A percentile compares a stretch with the other conserved stretches of the same genome.
phyloP scores from a whole-genome alignment of 1,140 invertebrate species.

The Drosophila baimaii region DNA sequence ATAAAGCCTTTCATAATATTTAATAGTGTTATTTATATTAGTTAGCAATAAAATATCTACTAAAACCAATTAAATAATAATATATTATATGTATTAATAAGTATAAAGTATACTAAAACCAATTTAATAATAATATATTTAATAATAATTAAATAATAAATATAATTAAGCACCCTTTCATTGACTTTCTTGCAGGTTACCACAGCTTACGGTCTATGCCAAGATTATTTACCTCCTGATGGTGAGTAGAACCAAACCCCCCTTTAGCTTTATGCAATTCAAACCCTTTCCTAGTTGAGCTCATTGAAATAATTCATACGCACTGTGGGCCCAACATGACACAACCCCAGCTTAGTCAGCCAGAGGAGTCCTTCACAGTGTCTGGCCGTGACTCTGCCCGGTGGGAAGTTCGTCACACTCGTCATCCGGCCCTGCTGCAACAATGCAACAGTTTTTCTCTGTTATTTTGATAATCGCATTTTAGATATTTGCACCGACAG shows the following conservation, averaged over 20 bases:
- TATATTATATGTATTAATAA: background rate
- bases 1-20: background rate
- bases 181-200: conserved; percentile 88
- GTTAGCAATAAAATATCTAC: background rate
- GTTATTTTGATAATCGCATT: conserved; percentile 28
- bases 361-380: conserved; percentile 15
- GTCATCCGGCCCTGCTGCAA: background rate
- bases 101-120: background rate
- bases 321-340: background rate
- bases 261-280: background rate
- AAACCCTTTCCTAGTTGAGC: background rate
- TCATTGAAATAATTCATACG: conserved; percentile 13
- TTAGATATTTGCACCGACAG: conserved; percentile 37
- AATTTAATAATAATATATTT: background rate
- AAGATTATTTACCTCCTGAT: conserved; percentile 94
- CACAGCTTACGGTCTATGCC: conserved; percentile 93
- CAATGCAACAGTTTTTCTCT: conserved; percentile 27
- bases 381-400: conserved; percentile 11
- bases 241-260: conserved; percentile 86
- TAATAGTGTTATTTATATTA: background rate
- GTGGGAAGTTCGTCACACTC: conserved; percentile 34
- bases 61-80: background rate
- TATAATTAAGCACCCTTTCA: conserved; percentile 17
- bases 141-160: background rate
- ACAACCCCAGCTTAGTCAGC: conserved; percentile 8